phyloP scores from a whole-genome alignment of 2,888 invertebrate genomes.

The Gastracanthus pulcherrimus region DNA sequence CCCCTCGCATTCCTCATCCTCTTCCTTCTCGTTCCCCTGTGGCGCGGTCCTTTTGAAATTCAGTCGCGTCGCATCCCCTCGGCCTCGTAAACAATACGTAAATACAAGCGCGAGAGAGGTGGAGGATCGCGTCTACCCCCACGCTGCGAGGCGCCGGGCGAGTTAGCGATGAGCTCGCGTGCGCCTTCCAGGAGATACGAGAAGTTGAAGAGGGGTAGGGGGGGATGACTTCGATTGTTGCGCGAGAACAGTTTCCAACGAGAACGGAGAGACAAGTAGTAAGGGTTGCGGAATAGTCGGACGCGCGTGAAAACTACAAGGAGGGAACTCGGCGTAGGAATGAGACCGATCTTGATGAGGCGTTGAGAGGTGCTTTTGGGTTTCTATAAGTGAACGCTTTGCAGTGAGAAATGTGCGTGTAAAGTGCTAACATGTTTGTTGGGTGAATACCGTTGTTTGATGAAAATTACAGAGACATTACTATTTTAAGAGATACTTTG shows the following conservation, averaged over 20 bases:
- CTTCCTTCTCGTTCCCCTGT: too few relatives aligned
- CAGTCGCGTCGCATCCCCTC: neutral
- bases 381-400: too few relatives aligned
- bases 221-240: neutral
- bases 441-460: too few relatives aligned
- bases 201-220: neutral
- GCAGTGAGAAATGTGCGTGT: too few relatives aligned
- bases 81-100: conserved; percentile 15
- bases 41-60: neutral
- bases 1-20: neutral
- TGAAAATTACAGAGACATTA: too few relatives aligned
- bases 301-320: neutral
- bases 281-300: neutral
- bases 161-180: neutral
- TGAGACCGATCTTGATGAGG: neutral
- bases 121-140: neutral
- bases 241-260: neutral
- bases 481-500: too few relatives aligned
- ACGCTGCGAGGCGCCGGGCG: too few relatives aligned
- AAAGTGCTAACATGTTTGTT: too few relatives aligned
- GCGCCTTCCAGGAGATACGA: neutral
- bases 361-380: too few relatives aligned
- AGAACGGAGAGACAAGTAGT: neutral
- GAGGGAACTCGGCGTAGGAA: neutral
- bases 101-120: too few relatives aligned